Percentiles rank a stretch among this genome's conserved stretches.
phyloP scores from a whole-genome alignment of 2,113 vertebrate species.

The Phrynosoma platyrhinos region DNA sequence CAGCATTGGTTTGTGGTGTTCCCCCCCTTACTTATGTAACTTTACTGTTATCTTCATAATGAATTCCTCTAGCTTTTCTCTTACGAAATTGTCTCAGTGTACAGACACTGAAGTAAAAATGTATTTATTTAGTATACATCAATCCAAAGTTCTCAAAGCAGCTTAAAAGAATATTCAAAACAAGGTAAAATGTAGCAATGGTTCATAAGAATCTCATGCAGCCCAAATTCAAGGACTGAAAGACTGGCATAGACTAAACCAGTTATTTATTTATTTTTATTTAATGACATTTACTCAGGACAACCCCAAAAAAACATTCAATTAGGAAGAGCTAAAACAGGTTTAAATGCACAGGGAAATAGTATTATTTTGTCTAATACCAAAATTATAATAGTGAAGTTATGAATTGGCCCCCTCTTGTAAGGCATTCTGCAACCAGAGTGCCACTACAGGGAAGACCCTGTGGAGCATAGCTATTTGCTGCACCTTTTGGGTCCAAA shows the following conservation, averaged over 20 bases:
- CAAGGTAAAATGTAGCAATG: not conserved
- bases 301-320: too few species aligned
- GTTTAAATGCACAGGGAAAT: not conserved
- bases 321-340: not conserved
- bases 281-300: too few species aligned
- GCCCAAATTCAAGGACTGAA: not conserved
- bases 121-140: not conserved
- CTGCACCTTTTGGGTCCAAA: not conserved
- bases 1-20: not conserved
- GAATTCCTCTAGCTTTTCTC: conserved; percentile 20
- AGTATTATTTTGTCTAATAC: not conserved
- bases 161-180: not conserved
- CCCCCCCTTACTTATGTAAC: not conserved
- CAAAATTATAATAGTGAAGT: too few species aligned
- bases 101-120: too few species aligned
- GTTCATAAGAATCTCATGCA: too few species aligned
- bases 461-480: too few species aligned
- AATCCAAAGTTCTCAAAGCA: not conserved
- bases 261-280: too few species aligned
- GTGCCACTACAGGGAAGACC: not conserved
- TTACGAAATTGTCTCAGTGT: not conserved
- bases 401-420: too few species aligned
- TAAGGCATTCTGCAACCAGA: not conserved
- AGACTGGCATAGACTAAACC: not conserved
- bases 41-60: not conserved